These are phyloP conservation scores for Scomber colias DNA, from an alignment of 2,113 vertebrate genomes.

Conservation along the genomic window DNA sequence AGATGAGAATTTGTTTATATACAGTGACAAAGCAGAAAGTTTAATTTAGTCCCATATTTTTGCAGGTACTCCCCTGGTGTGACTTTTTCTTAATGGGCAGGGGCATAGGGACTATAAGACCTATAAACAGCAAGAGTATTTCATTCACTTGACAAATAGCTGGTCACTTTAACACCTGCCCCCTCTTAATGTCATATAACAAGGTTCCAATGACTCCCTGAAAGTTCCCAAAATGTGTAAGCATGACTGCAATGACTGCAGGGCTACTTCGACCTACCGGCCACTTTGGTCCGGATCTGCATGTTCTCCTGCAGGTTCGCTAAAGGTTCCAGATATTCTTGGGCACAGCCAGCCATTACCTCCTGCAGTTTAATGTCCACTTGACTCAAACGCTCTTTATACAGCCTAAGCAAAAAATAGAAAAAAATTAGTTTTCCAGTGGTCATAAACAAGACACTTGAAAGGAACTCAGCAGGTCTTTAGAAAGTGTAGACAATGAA, in stretches of 20 bases:
- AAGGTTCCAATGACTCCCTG: too few relatives aligned
- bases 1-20: not conserved
- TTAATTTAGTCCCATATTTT: not conserved
- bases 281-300: slow-evolving; percentile 99
- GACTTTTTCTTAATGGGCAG: too few relatives aligned
- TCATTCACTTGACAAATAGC: too few relatives aligned
- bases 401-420: slow-evolving; percentile 84
- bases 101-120: too few relatives aligned
- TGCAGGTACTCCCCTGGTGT: not conserved
- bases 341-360: slow-evolving; percentile 96
- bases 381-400: slow-evolving; percentile 97
- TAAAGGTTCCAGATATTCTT: slow-evolving; percentile 97
- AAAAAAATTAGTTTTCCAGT: not conserved
- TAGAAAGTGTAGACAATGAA: too few relatives aligned
- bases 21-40: not conserved
- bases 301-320: slow-evolving; percentile 99
- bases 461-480: too few relatives aligned
- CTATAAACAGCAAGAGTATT: not conserved
- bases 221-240: too few relatives aligned
- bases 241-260: not conserved
- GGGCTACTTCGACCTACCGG: slow-evolving; percentile 84
- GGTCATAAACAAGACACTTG: too few relatives aligned
- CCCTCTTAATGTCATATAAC: too few relatives aligned
- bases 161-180: too few relatives aligned
- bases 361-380: slow-evolving; percentile 99